These are phyloP conservation scores for Brachionus paranguensis DNA, from an alignment of 1,140 invertebrate genomes.

Conservation along the genomic window DNA sequence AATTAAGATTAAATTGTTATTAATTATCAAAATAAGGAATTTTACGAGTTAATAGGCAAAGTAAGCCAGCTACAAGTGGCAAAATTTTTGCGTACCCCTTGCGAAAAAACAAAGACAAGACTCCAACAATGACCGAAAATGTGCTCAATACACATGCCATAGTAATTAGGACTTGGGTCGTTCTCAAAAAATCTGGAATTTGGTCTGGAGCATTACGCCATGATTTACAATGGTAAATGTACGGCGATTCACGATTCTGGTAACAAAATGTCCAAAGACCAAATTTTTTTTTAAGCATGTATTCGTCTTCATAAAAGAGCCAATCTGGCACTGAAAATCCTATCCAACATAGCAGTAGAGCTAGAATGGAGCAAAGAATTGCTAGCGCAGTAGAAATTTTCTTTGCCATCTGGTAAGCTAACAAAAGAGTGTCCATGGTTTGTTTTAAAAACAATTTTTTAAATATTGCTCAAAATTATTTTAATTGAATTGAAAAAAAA, in stretches of 20 bases:
- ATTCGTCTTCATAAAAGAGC: neutral
- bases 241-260: neutral
- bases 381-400: neutral
- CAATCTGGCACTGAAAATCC: conserved; percentile 6
- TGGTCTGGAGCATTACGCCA: neutral
- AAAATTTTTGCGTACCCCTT: neutral
- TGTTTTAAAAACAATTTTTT: neutral
- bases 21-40: neutral
- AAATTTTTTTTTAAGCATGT: conserved; percentile 13
- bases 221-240: neutral
- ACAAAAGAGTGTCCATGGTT: neutral
- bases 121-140: neutral
- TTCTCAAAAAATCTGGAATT: neutral
- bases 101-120: neutral
- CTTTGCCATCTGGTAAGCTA: neutral
- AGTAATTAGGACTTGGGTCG: conserved; percentile 7
- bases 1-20: neutral
- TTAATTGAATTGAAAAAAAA: neutral
- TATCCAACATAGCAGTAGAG: neutral
- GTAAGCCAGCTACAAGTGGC: neutral
- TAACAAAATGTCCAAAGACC: neutral
- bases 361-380: neutral
- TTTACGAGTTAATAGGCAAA: neutral
- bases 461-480: neutral
- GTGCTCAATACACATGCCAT: neutral